Evolutionary conservation across 2,888 invertebrate genomes (phyloP), one percentile per base, ranked within the genome.

Genomic region (Melolontha melolontha): DNA sequence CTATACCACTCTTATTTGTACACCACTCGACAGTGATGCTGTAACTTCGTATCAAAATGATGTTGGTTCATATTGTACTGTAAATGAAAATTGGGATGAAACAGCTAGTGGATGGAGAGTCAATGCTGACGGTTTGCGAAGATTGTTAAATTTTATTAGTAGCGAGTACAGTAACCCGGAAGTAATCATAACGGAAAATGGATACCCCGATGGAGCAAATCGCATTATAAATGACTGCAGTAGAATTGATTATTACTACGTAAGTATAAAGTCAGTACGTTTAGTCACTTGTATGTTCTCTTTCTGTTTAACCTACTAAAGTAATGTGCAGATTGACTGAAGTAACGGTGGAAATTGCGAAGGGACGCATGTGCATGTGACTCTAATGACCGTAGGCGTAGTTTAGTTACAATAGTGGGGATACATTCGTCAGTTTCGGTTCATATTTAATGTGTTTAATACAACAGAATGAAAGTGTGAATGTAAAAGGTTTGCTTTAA

Each of bases 111-210:
- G 12, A n/a, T 62, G 63, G 34, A 62, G 42, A n/a, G 57, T 88
- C 34, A 88, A 88, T 1, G 91, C 91, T 1, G 87, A 87, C 84
- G 91, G 91, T 17, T 86, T 91, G 79, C 85, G 88, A 54, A 87
- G 87, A 73, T 79, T 88, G 2, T 76, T 91, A 17, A 88, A 87
- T 79, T 90, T 89, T 87, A 84, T 91, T 14, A 86, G 85, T 71
- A 80, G 81, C 55, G 85, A 85, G 16, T 91, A 89, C 80, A 79
- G 85, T 72, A 88, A 88, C 77, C 87, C 88, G 0, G 75, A 83
- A 8, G 83, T 89, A 0, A 77, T 88, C 40, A 80, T 90, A 10
- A 90, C 89, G 0, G 91, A 91, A 77, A 90, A 89, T 74, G 90
- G 90, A 34, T 63, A 49, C 10, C 42, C 59, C 5, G 59, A 59